Percentiles rank a stretch among this genome's conserved stretches.
Evolutionary conservation across 2,797 vertebrate species (phyloP).

Genomic region (Clarias fuscus): DNA sequence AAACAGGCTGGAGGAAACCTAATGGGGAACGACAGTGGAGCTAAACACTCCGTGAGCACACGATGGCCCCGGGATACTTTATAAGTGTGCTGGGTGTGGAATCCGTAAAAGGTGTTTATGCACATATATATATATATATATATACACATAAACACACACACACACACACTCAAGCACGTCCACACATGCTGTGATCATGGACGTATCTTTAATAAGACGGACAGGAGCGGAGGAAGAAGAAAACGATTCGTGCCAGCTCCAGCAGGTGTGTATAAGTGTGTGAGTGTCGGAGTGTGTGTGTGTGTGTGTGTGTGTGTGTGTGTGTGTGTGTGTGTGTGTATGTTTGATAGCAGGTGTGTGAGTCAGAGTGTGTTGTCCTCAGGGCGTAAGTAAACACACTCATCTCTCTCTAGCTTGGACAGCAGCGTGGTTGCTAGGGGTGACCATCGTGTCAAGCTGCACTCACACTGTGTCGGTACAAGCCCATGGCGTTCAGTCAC

Average conservation of each 20-base stretch:
- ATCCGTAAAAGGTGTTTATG: neutral
- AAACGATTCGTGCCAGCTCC: neutral
- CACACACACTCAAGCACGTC: neutral
- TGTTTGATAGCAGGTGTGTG: constrained; percentile 7
- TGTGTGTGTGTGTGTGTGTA: constrained; percentile 21
- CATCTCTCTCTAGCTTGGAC: constrained; percentile 13
- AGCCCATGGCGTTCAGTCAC: constrained; percentile 24
- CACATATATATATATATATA: too few species aligned
- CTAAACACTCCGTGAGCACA: constrained; percentile 3
- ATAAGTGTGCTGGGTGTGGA: neutral
- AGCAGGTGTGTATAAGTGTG: constrained; percentile 11
- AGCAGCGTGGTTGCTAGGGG: constrained; percentile 31
- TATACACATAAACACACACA: too few species aligned
- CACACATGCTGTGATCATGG: neutral
- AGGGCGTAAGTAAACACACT: constrained; percentile 15
- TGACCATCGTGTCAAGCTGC: constrained; percentile 36
- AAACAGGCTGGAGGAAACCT: neutral
- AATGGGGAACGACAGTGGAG: neutral
- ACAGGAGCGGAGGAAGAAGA: neutral
- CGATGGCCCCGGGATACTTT: neutral
- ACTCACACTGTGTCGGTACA: constrained; percentile 15
- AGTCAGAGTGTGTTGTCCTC: constrained; percentile 25
- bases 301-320: too few species aligned
- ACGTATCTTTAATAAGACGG: neutral
- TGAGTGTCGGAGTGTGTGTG: neutral